phyloP scores from a whole-genome alignment of 2,113 vertebrate species.

The Sciurus niger region DNA sequence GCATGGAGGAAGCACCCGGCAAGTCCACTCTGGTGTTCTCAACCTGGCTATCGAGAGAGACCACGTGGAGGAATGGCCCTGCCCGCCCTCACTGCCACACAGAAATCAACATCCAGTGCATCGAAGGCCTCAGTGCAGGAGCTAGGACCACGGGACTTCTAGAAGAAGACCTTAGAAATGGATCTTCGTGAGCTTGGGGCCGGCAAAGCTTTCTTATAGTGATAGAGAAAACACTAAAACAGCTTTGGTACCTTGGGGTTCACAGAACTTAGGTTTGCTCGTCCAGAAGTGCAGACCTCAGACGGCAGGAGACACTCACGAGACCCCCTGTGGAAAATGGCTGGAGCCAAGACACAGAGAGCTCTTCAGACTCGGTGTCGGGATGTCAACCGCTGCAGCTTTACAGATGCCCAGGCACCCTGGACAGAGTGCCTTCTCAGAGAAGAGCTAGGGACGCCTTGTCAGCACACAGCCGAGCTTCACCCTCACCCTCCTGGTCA shows the following conservation, averaged over 20 bases:
- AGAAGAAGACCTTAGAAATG: neutral
- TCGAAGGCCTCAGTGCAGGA: neutral
- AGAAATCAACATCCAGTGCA: neutral
- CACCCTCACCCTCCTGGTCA: no score
- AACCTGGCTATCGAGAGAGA: neutral
- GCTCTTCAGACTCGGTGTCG: neutral
- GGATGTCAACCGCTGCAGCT: neutral
- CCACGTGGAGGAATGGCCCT: accelerated
- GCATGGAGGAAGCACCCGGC: neutral
- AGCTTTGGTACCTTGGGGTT: neutral
- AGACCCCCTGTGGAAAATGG: neutral
- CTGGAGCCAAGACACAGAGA: neutral
- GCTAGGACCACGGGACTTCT: neutral
- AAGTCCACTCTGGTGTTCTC: neutral
- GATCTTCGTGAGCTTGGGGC: neutral
- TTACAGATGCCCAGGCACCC: no score
- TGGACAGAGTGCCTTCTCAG: no score
- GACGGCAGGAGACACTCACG: neutral
- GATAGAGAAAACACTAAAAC: neutral
- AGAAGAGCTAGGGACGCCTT: no score
- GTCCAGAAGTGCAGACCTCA: neutral
- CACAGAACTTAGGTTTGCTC: neutral
- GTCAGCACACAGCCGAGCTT: no score
- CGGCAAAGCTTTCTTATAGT: neutral
- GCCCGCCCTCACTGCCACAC: neutral